These are phyloP conservation scores for Nothoprocta pentlandii DNA, from an alignment of 2,113 vertebrate species.

Conservation along the genomic window DNA sequence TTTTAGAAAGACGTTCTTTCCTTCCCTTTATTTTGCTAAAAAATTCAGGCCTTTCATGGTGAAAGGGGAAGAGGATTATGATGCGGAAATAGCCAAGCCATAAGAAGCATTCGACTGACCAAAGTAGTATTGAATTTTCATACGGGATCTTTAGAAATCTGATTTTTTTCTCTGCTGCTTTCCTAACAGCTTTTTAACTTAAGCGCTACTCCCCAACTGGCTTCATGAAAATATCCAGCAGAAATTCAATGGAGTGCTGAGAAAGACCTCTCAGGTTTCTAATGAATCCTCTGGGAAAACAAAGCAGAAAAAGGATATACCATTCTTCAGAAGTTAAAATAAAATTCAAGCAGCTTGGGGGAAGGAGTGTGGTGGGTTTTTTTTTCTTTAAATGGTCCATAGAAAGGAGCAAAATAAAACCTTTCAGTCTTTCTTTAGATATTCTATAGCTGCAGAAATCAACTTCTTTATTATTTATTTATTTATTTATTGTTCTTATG, in stretches of 20 bases:
- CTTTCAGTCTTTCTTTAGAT: neutral
- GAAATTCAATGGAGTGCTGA: neutral
- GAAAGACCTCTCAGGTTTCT: neutral
- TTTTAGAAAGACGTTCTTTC: neutral
- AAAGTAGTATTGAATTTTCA: neutral
- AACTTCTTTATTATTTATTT: no score
- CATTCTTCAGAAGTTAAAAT: neutral
- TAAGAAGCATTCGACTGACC: slow-evolving; percentile 10
- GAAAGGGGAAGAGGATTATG: neutral
- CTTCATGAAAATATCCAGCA: neutral
- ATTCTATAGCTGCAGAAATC: neutral
- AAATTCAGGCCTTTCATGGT: neutral
- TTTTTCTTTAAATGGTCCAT: neutral
- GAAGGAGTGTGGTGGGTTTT: neutral
- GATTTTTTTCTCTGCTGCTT: neutral
- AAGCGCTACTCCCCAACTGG: neutral
- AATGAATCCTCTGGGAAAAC: neutral
- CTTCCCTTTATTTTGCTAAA: slow-evolving; percentile 39
- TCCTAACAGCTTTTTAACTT: neutral
- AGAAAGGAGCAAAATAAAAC: neutral
- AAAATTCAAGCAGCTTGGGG: neutral
- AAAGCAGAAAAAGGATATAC: neutral
- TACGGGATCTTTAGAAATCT: neutral
- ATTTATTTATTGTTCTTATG: no score
- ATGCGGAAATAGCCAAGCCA: neutral